A percentile compares a stretch with the other conserved stretches of the same genome.
phyloP scores from a whole-genome alignment of 2,888 invertebrate genomes.

The Calliopum simillimum region DNA sequence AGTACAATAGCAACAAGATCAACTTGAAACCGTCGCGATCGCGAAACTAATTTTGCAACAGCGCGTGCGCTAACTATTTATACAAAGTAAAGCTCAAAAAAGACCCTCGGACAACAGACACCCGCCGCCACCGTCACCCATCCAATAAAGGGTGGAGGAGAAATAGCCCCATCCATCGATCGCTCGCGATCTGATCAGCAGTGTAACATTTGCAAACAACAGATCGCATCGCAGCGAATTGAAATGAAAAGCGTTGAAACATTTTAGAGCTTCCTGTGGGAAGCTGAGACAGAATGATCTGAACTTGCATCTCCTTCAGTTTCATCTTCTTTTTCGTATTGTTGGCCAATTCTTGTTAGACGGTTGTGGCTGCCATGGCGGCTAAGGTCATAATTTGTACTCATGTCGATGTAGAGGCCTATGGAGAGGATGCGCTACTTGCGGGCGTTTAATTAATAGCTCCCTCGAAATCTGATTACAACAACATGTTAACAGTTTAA shows the following conservation, averaged over 20 bases:
- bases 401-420: background rate
- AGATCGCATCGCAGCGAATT: constrained; percentile 11
- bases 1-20: background rate
- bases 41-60: constrained; percentile 57
- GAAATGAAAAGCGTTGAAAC: constrained; percentile 20
- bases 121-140: constrained; percentile 10
- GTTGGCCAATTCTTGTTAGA: constrained; percentile 14
- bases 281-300: background rate
- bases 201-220: constrained; percentile 11
- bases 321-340: background rate
- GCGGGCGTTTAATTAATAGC: constrained; percentile 44
- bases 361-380: background rate
- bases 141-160: constrained; percentile 9
- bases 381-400: constrained; percentile 10
- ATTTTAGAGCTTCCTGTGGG: constrained; percentile 35
- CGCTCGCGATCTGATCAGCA: constrained; percentile 3
- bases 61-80: constrained; percentile 43
- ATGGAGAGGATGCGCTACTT: constrained; percentile 39
- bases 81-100: constrained; percentile 35
- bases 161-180: background rate
- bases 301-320: background rate
- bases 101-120: constrained; percentile 6
- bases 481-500: constrained; percentile 53
- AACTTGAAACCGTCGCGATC: constrained; percentile 38
- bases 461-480: constrained; percentile 17